A percentile compares a stretch with the other conserved stretches of the same genome.
phyloP scores from a whole-genome alignment of 2,113 vertebrate species.

The Phyllostomus hastatus region DNA sequence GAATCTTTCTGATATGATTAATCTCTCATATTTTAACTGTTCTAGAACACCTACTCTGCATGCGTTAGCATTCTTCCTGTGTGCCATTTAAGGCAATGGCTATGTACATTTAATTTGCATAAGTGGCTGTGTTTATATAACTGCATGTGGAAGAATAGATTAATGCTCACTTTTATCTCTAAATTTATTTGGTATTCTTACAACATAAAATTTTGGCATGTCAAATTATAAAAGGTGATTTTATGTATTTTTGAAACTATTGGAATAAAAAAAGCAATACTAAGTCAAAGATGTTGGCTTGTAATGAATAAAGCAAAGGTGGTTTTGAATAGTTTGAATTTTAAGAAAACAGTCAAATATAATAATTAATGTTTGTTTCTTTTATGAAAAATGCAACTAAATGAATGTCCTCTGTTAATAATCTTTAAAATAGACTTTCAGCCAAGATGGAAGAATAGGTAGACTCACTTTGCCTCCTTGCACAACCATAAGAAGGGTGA shows the following conservation, averaged over 20 bases:
- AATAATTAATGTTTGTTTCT: not conserved
- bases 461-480: no score
- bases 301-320: conserved; percentile 2
- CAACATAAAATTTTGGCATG: not conserved
- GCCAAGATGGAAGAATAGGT: no score
- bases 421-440: not conserved
- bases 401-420: not conserved
- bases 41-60: not conserved
- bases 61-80: not conserved
- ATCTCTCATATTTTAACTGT: not conserved
- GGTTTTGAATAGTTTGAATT: conserved; percentile 2
- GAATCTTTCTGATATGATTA: not conserved
- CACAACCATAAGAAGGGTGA: no score
- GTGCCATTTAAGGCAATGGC: not conserved
- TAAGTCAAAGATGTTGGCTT: not conserved
- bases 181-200: not conserved
- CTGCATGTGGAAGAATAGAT: not conserved
- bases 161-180: not conserved
- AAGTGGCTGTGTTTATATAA: not conserved
- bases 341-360: not conserved
- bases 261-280: not conserved
- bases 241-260: conserved; percentile 6
- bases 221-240: conserved; percentile 15
- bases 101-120: not conserved
- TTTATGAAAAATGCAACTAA: not conserved